Evolutionary conservation across 2,113 vertebrate genomes (phyloP).

Genomic region (Microcebus ravelobensis): DNA sequence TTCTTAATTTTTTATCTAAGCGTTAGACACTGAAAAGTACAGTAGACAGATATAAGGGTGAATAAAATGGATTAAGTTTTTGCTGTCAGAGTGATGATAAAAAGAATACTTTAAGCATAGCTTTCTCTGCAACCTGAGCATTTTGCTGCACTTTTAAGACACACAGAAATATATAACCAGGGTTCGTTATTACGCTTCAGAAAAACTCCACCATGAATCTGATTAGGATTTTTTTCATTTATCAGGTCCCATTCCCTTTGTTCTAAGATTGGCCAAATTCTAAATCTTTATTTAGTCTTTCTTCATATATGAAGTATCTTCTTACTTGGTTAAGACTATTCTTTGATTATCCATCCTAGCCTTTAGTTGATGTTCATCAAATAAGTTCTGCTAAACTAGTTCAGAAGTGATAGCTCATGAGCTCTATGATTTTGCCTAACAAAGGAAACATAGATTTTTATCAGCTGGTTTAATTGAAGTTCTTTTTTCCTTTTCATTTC

Average conservation of each 20-base stretch:
- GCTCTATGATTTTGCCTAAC: not conserved
- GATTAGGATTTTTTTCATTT: not conserved
- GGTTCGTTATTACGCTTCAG: not conserved
- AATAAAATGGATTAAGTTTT: not conserved
- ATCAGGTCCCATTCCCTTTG: not conserved
- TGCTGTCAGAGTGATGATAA: not conserved
- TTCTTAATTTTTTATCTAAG: not conserved
- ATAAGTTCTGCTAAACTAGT: not conserved
- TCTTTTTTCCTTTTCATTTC: not conserved
- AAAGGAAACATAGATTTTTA: not conserved
- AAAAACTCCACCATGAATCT: not conserved
- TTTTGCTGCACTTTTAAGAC: not conserved
- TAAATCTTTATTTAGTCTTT: not conserved
- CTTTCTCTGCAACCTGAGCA: not conserved
- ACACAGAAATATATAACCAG: not conserved
- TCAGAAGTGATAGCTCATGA: not conserved
- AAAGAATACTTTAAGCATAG: not conserved
- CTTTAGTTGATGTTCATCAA: not conserved
- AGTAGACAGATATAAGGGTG: too few species aligned
- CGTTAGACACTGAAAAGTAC: not conserved
- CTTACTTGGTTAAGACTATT: not conserved
- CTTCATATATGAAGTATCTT: not conserved
- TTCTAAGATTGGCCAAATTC: not conserved
- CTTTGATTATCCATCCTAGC: not conserved
- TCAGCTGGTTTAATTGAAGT: not conserved